A percentile compares a stretch with the other conserved stretches of the same genome.
phyloP scores from a whole-genome alignment of 2,888 invertebrate species.

The Harpalus rubripes region DNA sequence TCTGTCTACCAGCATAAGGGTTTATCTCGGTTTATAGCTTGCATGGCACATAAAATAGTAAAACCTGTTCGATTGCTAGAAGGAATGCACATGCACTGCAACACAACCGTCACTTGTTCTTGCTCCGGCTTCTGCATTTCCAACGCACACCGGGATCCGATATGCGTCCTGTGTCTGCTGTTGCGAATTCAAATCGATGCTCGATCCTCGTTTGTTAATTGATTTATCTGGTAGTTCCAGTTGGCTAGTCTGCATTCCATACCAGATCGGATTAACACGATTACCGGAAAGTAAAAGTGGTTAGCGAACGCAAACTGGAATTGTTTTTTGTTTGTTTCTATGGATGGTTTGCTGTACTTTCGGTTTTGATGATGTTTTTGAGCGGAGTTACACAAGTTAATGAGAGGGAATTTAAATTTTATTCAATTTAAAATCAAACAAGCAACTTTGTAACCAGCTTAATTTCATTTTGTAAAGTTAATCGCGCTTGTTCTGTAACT shows the following conservation, averaged over 20 bases:
- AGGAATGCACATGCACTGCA: slow-evolving; percentile 50
- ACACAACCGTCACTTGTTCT: slow-evolving; percentile 42
- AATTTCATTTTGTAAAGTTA: too few species aligned
- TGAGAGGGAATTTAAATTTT: background rate
- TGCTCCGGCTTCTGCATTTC: slow-evolving; percentile 31
- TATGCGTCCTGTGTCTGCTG: background rate
- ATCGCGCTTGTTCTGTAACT: too few species aligned
- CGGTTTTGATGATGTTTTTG: background rate
- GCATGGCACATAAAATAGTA: slow-evolving; percentile 65
- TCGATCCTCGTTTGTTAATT: slow-evolving; percentile 48
- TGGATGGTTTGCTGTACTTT: background rate
- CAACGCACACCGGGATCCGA: background rate
- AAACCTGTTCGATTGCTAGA: slow-evolving; percentile 63
- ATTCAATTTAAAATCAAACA: background rate
- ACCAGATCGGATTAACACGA: slow-evolving; percentile 26
- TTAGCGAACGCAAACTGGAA: background rate
- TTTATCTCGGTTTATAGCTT: slow-evolving; percentile 43
- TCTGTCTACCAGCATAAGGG: slow-evolving; percentile 10
- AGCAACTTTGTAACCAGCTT: background rate
- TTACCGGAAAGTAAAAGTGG: slow-evolving; percentile 42
- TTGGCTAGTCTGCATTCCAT: slow-evolving; percentile 35
- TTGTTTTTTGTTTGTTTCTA: slow-evolving; percentile 18
- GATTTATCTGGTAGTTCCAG: slow-evolving; percentile 49
- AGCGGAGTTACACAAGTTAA: background rate
- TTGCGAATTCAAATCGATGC: slow-evolving; percentile 32